Evolutionary conservation across 2,797 vertebrate species (phyloP).

Genomic region (Chrysocyon brachyurus): DNA sequence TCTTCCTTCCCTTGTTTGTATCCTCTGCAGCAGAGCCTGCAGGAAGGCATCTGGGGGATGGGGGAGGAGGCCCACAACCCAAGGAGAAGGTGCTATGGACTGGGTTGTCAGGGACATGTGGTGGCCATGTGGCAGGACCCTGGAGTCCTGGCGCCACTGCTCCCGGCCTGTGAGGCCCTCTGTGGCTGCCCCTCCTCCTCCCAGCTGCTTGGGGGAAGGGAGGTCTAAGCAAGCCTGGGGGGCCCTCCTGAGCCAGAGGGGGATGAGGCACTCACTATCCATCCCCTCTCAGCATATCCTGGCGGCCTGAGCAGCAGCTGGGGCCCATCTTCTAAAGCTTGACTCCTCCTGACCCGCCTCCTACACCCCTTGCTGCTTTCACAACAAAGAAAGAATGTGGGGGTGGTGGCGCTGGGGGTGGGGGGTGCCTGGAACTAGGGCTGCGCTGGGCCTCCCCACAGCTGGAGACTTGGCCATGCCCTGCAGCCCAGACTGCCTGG

Average conservation of each 20-base stretch:
- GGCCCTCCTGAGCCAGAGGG: slow-evolving; percentile 67
- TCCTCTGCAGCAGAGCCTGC: slow-evolving; percentile 62
- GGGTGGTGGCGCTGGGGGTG: slow-evolving; percentile 75
- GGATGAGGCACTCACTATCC: slow-evolving; percentile 77
- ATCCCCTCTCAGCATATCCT: slow-evolving; percentile 77
- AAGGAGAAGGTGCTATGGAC: slow-evolving; percentile 80
- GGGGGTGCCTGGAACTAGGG: slow-evolving; percentile 78
- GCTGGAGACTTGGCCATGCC: slow-evolving; percentile 81
- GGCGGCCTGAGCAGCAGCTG: slow-evolving; percentile 84
- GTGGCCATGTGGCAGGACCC: slow-evolving; percentile 85
- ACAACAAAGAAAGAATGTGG: slow-evolving; percentile 87
- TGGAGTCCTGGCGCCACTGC: slow-evolving; percentile 82
- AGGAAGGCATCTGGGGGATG: slow-evolving; percentile 73
- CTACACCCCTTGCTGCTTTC: slow-evolving; percentile 86
- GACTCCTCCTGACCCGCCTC: slow-evolving; percentile 85
- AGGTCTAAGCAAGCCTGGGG: slow-evolving; percentile 77
- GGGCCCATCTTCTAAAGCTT: slow-evolving; percentile 84
- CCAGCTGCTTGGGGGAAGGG: slow-evolving; percentile 82
- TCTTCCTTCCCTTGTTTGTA: neutral
- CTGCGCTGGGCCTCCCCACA: slow-evolving; percentile 75
- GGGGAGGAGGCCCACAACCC: slow-evolving; percentile 71
- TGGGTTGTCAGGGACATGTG: slow-evolving; percentile 84
- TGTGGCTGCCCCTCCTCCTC: slow-evolving; percentile 74
- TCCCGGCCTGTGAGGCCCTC: slow-evolving; percentile 79
- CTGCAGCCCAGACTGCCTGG: slow-evolving; percentile 75